phyloP scores from a whole-genome alignment of 1,140 invertebrate species.

The Orchesella cincta region DNA sequence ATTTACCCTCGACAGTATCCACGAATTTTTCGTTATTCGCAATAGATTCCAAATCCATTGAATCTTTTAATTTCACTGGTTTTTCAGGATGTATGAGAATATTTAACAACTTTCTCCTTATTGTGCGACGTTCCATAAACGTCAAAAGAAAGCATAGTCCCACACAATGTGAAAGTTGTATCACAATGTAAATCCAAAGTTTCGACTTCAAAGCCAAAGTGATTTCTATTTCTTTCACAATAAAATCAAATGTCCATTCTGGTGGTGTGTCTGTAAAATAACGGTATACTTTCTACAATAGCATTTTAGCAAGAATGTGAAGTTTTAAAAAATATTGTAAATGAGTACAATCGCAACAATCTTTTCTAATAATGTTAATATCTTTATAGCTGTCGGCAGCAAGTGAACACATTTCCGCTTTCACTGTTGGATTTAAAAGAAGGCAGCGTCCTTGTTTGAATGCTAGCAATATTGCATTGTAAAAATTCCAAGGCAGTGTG shows the following conservation, averaged over 20 bases:
- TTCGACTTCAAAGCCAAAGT: no score
- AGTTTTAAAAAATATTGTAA: no score
- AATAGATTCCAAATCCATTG: not conserved
- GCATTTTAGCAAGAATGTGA: no score
- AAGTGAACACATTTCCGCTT: not conserved
- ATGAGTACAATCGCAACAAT: not conserved
- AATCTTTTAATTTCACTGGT: not conserved
- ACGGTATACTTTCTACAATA: no score
- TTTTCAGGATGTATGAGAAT: not conserved
- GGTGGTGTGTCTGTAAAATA: no score
- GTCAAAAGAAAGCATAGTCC: not conserved
- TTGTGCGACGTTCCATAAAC: not conserved
- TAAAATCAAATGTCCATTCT: no score
- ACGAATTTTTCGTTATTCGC: not conserved
- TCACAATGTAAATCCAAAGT: no score
- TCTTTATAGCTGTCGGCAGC: not conserved
- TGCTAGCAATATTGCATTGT: not conserved
- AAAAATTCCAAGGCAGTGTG: not conserved
- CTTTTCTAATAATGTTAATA: not conserved
- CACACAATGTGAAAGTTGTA: not conserved
- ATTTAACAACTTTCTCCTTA: not conserved
- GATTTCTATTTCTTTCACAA: no score
- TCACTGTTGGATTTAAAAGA: not conserved
- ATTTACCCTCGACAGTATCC: not conserved
- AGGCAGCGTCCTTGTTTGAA: not conserved